These are phyloP conservation scores for Neotoxoptera formosana DNA, from an alignment of 1,140 invertebrate species.

Conservation along the genomic window DNA sequence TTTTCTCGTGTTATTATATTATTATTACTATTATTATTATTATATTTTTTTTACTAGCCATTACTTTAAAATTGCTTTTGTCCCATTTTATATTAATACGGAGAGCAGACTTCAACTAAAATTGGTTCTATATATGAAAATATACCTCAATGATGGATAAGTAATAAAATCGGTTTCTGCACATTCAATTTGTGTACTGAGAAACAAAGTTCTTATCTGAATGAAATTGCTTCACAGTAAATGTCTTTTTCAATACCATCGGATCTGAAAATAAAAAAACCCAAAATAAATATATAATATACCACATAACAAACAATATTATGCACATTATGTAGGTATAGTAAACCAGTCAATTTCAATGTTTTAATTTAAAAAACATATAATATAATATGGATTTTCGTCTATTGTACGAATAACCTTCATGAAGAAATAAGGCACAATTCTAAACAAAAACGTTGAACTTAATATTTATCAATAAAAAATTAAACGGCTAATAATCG, in stretches of 20 bases:
- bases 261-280: not conserved
- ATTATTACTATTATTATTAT: not conserved
- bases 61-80: slow-evolving; percentile 22
- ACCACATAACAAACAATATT: not conserved
- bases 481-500: too few relatives aligned
- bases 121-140: not conserved
- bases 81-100: not conserved
- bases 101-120: not conserved
- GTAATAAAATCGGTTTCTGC: not conserved
- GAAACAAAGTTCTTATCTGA: not conserved
- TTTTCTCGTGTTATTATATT: not conserved
- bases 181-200: not conserved
- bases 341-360: too few relatives aligned
- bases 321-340: not conserved
- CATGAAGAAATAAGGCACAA: too few relatives aligned
- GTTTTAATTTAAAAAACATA: too few relatives aligned
- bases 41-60: not conserved
- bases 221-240: not conserved
- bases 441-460: too few relatives aligned
- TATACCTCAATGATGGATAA: slow-evolving; percentile 3
- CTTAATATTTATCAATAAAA: too few relatives aligned
- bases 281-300: too few relatives aligned
- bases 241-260: not conserved
- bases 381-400: too few relatives aligned
- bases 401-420: too few relatives aligned